Evolutionary conservation across 2,797 vertebrate genomes (phyloP), one percentile per base, ranked within the genome.

Genomic region (Tachyglossus aculeatus): DNA sequence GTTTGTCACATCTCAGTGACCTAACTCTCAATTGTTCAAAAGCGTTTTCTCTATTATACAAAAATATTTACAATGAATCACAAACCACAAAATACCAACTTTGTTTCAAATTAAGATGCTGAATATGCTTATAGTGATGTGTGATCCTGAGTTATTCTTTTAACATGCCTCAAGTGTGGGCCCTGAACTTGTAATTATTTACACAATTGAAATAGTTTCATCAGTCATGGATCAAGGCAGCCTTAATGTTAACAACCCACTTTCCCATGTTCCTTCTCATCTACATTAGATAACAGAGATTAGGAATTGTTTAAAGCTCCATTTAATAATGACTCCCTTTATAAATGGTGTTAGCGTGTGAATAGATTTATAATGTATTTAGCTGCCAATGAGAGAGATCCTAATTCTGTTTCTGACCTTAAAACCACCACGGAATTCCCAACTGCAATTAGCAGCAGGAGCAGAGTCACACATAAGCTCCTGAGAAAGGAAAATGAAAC

Each of bases 91-190:
- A n/a, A n/a, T n/a, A n/a, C n/a, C n/a, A n/a, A n/a, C n/a, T n/a
- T n/a, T n/a, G n/a, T n/a, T n/a, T n/a, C n/a, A n/a, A n/a, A n/a
- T n/a, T 40, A 67, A 38, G 9, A 16, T 0, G 32, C 5, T 70
- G 31, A 65, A 0, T 1, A 1, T 0, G 0, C 9, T 76, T 48
- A 29, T 41, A 29, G n/a, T 25, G 69, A 79, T 3, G n/a, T 55
- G 57, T 78, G 74, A 70, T 63, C 63, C 52, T 67, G 48, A 15
- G 67, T 41, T 0, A 1, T 56, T 53, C 67, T 71, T 39, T 9
- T 69, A 83, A 60, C 4, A 67, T 34, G 13, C 76, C 74, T 56
- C 66, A 87, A 58, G 48, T 75, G 74, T 29, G 34, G 15, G 27
- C 10, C 60, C 18, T 6, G 19, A 50, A 54, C 51, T 11, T 6